These are phyloP conservation scores for Drosophila formosana DNA, from an alignment of 2,888 invertebrate species.

Conservation along the genomic window DNA sequence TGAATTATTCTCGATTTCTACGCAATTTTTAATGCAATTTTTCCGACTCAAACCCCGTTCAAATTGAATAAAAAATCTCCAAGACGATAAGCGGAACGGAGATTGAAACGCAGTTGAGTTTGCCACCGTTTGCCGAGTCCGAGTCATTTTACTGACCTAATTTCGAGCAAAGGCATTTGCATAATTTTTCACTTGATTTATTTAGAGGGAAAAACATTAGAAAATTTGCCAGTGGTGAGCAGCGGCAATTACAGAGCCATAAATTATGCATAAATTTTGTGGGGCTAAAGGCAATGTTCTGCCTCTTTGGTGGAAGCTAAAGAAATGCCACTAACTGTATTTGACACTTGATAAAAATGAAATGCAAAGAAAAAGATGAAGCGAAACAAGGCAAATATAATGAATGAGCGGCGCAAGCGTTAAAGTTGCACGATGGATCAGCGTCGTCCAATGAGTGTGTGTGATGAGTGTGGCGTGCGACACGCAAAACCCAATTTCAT, in stretches of 20 bases:
- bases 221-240: conserved; percentile 48
- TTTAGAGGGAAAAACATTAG: conserved; percentile 58
- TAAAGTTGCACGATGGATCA: conserved; percentile 27
- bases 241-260: conserved; percentile 60
- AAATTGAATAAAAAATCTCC: conserved; percentile 15
- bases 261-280: conserved; percentile 65
- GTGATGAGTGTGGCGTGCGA: conserved; percentile 65
- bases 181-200: conserved; percentile 74
- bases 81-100: not conserved
- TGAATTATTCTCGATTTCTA: not conserved
- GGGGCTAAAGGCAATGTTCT: conserved; percentile 26
- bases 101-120: not conserved
- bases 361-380: conserved; percentile 11
- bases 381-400: conserved; percentile 48
- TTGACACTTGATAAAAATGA: conserved; percentile 64
- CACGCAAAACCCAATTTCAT: conserved; percentile 78
- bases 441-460: not conserved
- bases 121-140: conserved; percentile 13
- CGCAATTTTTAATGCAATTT: not conserved
- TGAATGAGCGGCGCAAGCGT: conserved; percentile 46
- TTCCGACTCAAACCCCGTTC: not conserved
- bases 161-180: conserved; percentile 49
- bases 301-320: not conserved
- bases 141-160: conserved; percentile 43
- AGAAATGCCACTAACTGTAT: conserved; percentile 45